These are phyloP conservation scores for Charaxes varanes DNA, from an alignment of 1,140 invertebrate species.

Conservation along the genomic window DNA sequence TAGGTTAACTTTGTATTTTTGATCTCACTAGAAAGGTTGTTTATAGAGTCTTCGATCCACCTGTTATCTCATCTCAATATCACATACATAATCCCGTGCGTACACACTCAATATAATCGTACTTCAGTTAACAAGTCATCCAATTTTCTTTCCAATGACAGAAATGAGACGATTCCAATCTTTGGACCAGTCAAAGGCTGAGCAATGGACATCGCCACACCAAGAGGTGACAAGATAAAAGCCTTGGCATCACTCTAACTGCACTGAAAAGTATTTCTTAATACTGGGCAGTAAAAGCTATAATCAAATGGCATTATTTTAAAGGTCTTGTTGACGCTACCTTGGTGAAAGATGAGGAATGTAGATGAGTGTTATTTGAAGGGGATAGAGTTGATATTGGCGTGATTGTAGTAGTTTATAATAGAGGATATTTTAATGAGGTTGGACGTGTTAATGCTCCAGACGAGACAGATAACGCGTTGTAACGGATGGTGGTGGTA, in stretches of 20 bases:
- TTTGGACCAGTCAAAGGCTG: slow-evolving; percentile 5
- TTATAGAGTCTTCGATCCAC: too few species aligned
- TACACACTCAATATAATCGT: slow-evolving; percentile 13
- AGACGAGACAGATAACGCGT: slow-evolving; percentile 49
- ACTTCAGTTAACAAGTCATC: slow-evolving; percentile 3
- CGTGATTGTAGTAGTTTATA: slow-evolving; percentile 4
- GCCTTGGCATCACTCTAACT: neutral
- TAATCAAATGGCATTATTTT: neutral
- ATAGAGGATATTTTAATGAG: slow-evolving; percentile 49
- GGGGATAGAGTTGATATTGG: slow-evolving; percentile 7
- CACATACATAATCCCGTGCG: too few species aligned
- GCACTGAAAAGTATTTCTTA: neutral
- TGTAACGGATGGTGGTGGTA: slow-evolving; percentile 40
- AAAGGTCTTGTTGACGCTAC: slow-evolving; percentile 19
- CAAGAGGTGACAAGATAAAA: slow-evolving; percentile 21
- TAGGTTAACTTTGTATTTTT: too few species aligned
- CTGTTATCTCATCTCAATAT: too few species aligned
- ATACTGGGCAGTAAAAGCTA: neutral
- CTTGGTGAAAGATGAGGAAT: slow-evolving; percentile 8
- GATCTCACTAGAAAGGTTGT: too few species aligned
- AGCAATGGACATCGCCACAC: slow-evolving; percentile 19
- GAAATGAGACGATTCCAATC: slow-evolving; percentile 20
- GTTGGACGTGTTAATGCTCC: slow-evolving; percentile 56
- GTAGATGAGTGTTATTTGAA: slow-evolving; percentile 1
- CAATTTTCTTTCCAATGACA: slow-evolving; percentile 16